Evolutionary conservation across 2,113 vertebrate genomes (phyloP).

Genomic region (Eurypyga helias): DNA sequence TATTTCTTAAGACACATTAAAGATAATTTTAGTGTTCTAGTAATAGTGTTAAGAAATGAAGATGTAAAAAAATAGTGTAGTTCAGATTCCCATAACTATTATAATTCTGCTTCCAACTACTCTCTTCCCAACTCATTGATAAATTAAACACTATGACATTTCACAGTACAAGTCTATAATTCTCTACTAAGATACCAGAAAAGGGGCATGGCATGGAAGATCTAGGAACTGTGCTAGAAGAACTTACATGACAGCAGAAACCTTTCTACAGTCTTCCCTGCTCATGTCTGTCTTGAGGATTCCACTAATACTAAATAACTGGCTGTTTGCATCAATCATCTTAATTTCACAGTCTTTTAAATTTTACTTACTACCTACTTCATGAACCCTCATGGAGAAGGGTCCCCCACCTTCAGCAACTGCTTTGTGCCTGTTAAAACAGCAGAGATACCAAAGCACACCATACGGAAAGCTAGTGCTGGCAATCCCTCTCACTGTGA

Average conservation of each 20-base stretch:
- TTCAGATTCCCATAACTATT: background rate
- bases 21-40: background rate
- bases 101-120: background rate
- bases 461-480: background rate
- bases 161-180: background rate
- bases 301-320: background rate
- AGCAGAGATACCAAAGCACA: background rate
- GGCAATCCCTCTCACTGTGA: background rate
- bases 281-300: background rate
- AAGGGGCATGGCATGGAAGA: background rate
- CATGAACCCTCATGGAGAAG: background rate
- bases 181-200: background rate
- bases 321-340: background rate
- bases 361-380: background rate
- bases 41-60: background rate
- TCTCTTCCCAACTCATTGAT: background rate
- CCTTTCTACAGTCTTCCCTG: background rate
- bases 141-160: background rate
- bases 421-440: background rate
- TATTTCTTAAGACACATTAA: background rate
- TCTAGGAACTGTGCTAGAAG: background rate
- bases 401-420: background rate
- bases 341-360: background rate
- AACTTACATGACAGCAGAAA: background rate
- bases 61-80: background rate